phyloP scores from a whole-genome alignment of 2,888 invertebrate genomes.

The Lamellibrachia columna region DNA sequence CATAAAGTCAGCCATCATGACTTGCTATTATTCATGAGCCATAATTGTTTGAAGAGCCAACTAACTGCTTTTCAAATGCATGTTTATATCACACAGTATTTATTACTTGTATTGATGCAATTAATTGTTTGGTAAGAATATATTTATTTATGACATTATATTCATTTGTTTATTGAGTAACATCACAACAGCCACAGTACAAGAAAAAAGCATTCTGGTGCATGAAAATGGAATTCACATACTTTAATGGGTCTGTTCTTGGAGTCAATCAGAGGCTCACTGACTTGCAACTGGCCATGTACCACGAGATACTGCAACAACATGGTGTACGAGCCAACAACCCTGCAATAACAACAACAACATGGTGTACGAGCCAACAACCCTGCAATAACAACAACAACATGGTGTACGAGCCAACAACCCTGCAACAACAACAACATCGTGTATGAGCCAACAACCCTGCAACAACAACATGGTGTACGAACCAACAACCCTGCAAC shows the following conservation, averaged over 20 bases:
- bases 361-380: background rate
- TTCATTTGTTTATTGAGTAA: background rate
- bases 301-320: conserved; percentile 76
- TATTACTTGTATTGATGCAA: too few relatives aligned
- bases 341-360: background rate
- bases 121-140: background rate
- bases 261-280: conserved; percentile 78
- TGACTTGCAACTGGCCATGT: conserved; percentile 73
- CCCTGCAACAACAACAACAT: background rate
- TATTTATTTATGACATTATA: conserved; percentile 7
- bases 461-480: background rate
- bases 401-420: background rate
- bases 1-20: too few relatives aligned
- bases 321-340: conserved; percentile 66
- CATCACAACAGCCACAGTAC: background rate
- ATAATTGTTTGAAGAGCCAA: too few relatives aligned
- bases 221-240: conserved; percentile 57
- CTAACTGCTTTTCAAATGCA: too few relatives aligned
- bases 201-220: background rate
- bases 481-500: background rate
- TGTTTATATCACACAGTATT: too few relatives aligned
- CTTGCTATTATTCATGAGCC: too few relatives aligned
- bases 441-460: background rate
- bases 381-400: background rate
- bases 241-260: conserved; percentile 79